Evolutionary conservation across 2,888 invertebrate genomes (phyloP).

Genomic region (Phasia obesa): DNA sequence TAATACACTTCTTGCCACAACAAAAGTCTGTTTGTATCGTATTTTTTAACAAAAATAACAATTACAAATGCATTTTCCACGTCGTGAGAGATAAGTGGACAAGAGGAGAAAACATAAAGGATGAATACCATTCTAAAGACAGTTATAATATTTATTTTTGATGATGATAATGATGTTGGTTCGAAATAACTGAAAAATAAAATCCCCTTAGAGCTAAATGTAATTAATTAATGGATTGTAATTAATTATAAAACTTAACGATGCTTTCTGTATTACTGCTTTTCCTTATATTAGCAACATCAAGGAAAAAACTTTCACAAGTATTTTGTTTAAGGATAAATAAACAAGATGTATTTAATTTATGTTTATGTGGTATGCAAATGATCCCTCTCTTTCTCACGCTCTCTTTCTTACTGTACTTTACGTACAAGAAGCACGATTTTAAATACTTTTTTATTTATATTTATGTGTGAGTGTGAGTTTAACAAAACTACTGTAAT

Average conservation of each 20-base stretch:
- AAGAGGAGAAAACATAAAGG: background rate
- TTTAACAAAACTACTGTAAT: slow-evolving; percentile 25
- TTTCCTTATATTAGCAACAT: too few species aligned
- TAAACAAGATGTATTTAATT: too few species aligned
- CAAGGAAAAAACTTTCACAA: too few species aligned
- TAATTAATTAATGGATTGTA: slow-evolving; percentile 81
- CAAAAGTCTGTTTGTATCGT: slow-evolving; percentile 16
- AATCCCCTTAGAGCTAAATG: slow-evolving; percentile 55
- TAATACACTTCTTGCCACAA: too few species aligned
- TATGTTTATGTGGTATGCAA: too few species aligned
- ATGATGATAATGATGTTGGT: slow-evolving; percentile 17
- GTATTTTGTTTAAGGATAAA: too few species aligned
- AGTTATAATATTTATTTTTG: slow-evolving; percentile 11
- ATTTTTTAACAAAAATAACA: slow-evolving; percentile 35
- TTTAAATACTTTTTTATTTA: too few species aligned
- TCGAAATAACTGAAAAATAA: slow-evolving; percentile 10
- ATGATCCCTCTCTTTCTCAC: too few species aligned
- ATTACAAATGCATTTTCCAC: slow-evolving; percentile 3
- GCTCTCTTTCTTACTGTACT: too few species aligned
- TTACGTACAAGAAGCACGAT: too few species aligned
- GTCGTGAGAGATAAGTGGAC: background rate
- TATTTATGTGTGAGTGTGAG: background rate
- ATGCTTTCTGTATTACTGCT: slow-evolving; percentile 70
- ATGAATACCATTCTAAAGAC: slow-evolving; percentile 39
- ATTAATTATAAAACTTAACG: slow-evolving; percentile 78